These are phyloP conservation scores for Ctenochaetus hawaiiensis DNA, from an alignment of 2,797 vertebrate species.

Conservation along the genomic window DNA sequence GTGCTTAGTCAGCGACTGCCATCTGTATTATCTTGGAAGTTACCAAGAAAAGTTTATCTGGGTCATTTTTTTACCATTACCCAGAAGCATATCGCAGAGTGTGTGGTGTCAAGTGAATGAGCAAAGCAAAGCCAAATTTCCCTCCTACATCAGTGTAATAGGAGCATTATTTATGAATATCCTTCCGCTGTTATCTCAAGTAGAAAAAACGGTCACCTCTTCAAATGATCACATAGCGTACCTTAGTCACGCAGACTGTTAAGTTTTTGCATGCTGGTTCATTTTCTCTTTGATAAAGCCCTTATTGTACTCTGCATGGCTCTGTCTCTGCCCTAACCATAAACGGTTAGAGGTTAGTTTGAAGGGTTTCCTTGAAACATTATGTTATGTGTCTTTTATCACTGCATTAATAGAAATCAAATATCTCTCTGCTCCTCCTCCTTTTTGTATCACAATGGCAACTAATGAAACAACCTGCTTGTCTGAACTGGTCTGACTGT, in stretches of 20 bases:
- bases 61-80: not conserved
- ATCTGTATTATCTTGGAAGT: conserved; percentile 7
- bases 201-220: not conserved
- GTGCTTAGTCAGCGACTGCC: not conserved
- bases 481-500: not conserved
- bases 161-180: not conserved
- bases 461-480: not conserved
- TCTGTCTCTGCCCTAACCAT: not conserved
- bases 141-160: not conserved
- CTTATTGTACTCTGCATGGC: too few relatives aligned
- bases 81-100: conserved; percentile 25
- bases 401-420: not conserved
- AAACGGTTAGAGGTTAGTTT: not conserved
- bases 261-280: not conserved
- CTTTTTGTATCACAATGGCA: not conserved
- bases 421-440: not conserved
- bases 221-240: not conserved
- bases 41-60: conserved; percentile 36
- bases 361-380: not conserved
- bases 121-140: conserved; percentile 1
- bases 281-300: too few relatives aligned
- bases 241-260: not conserved
- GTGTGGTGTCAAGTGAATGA: not conserved
- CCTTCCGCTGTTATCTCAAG: not conserved
- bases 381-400: not conserved